These are phyloP conservation scores for Drosophila azteca DNA, from an alignment of 1,140 invertebrate species.

Conservation along the genomic window DNA sequence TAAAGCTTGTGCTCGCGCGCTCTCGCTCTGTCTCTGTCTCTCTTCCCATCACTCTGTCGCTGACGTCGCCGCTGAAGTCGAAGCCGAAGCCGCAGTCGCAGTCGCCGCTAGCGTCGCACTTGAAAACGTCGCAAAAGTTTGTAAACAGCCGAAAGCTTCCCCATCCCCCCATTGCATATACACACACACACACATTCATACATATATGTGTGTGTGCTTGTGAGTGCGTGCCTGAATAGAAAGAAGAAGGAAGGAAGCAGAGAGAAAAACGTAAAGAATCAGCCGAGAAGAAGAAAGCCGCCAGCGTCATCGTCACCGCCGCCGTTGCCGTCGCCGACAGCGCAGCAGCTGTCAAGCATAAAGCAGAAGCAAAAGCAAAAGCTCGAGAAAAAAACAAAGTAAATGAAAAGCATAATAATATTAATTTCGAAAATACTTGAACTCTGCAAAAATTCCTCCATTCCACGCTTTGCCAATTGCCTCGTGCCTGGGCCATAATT, in stretches of 20 bases:
- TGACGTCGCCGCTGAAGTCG: constrained; percentile 35
- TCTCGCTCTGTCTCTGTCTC: neutral
- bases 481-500: constrained; percentile 12
- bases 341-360: constrained; percentile 46
- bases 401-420: constrained; percentile 62
- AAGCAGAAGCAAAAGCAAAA: constrained; percentile 27
- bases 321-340: constrained; percentile 11
- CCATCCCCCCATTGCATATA: no score
- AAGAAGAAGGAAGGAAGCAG: constrained; percentile 42
- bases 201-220: constrained; percentile 33
- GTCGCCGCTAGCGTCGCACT: constrained; percentile 59
- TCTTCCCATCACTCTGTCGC: constrained; percentile 35
- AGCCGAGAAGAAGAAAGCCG: constrained; percentile 29
- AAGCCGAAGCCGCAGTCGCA: constrained; percentile 21
- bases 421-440: constrained; percentile 44
- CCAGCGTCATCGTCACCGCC: no score
- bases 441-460: constrained; percentile 23
- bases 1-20: constrained; percentile 63
- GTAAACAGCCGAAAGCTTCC: constrained; percentile 74
- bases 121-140: constrained; percentile 81
- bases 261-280: constrained; percentile 18
- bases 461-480: neutral
- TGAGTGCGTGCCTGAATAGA: constrained; percentile 59
- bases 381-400: constrained; percentile 42
- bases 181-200: constrained; percentile 2